A percentile compares a stretch with the other conserved stretches of the same genome.
Conservation (phyloP, 2,797 vertebrate species). For the Chiloscyllium punctatum region DNA sequence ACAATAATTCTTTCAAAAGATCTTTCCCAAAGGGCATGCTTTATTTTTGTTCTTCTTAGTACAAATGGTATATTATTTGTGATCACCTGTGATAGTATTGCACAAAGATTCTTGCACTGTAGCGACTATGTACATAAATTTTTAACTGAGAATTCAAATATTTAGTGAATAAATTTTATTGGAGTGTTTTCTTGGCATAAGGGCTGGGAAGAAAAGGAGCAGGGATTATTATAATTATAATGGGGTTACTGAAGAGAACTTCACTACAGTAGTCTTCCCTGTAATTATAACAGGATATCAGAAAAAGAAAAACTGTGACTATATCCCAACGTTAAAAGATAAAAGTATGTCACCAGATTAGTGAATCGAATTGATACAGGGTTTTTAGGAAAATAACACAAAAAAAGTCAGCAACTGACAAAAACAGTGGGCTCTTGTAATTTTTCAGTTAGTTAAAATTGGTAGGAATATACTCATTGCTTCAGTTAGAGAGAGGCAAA, state of each 20-base stretch:
- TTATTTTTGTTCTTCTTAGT: background rate
- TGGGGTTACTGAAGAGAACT: background rate
- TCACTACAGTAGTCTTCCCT: background rate
- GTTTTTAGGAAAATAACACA: background rate
- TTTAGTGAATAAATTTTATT: background rate
- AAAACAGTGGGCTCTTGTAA: background rate
- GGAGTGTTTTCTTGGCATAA: background rate
- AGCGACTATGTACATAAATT: background rate
- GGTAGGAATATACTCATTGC: too few species aligned
- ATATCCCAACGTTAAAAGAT: background rate
- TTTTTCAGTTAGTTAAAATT: background rate
- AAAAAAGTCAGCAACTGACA: background rate
- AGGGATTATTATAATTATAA: background rate
- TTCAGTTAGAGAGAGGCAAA: too few species aligned
- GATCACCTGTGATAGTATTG: background rate
- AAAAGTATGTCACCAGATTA: background rate
- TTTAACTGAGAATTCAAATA: background rate
- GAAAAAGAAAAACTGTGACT: background rate
- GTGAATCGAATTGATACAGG: background rate
- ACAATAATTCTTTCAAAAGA: background rate
- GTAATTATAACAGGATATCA: background rate
- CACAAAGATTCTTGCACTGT: background rate
- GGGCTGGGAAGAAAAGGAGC: background rate
- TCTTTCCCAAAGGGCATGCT: conserved; percentile 6
- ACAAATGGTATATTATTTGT: background rate